Conservation (phyloP, 2,888 invertebrate species). For the Polietes domitor region DNA sequence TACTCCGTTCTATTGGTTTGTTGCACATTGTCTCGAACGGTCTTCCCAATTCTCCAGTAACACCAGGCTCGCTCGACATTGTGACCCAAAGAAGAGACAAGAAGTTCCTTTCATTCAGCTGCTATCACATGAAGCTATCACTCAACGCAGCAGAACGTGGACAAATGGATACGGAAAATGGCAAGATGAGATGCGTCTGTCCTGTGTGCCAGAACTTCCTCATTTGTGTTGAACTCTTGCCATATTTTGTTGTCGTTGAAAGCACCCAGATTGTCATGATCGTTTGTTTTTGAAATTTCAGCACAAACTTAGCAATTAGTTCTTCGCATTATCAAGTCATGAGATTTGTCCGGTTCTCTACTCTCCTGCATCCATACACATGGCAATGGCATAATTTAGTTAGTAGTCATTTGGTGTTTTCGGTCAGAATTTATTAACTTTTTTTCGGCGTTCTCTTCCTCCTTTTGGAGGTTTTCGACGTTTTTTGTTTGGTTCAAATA, state of each 20-base stretch:
- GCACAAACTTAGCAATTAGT: conserved; percentile 41
- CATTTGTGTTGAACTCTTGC: background rate
- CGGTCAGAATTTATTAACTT: conserved; percentile 48
- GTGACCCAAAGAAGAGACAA: conserved; percentile 11
- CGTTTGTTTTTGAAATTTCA: conserved; percentile 33
- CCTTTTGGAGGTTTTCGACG: background rate
- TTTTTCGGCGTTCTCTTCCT: background rate
- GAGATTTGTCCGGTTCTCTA: conserved; percentile 33
- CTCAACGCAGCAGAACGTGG: conserved; percentile 19
- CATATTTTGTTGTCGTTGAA: background rate
- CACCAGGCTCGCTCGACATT: background rate
- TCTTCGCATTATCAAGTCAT: conserved; percentile 36
- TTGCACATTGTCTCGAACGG: too few species aligned
- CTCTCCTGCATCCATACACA: background rate
- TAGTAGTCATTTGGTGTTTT: conserved; percentile 11
- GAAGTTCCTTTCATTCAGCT: background rate
- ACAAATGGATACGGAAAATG: conserved; percentile 16
- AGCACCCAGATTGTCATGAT: conserved; percentile 20
- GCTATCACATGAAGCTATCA: conserved; percentile 33
- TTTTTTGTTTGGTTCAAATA: background rate
- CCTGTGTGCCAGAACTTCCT: background rate
- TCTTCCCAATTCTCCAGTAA: background rate
- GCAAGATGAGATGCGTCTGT: background rate
- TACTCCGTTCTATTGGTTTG: too few species aligned
- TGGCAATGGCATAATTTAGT: conserved; percentile 5